A percentile compares a stretch with the other conserved stretches of the same genome.
Evolutionary conservation across 2,888 invertebrate species (phyloP).

Genomic region (Ctena decussata): DNA sequence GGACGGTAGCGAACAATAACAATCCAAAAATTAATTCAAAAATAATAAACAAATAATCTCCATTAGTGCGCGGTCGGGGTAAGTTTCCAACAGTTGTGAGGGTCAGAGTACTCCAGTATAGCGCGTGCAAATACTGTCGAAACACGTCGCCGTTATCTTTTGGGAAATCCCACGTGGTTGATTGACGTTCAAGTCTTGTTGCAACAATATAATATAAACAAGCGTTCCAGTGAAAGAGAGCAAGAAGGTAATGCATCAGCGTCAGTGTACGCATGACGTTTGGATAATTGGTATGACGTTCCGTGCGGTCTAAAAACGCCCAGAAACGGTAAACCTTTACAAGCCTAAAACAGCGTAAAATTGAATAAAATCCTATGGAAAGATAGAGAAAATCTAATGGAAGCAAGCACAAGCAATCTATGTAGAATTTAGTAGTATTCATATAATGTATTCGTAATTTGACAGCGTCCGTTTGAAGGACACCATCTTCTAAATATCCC

Average conservation of each 20-base stretch:
- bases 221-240: slow-evolving; percentile 99
- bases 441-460: slow-evolving; percentile 98
- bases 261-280: slow-evolving; percentile 91
- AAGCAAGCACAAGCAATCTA: slow-evolving; percentile 98
- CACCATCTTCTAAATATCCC: slow-evolving; percentile 98
- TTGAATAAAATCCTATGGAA: slow-evolving; percentile 97
- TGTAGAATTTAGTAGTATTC: slow-evolving; percentile 99
- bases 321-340: slow-evolving; percentile 99
- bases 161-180: slow-evolving; percentile 78
- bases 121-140: slow-evolving; percentile 98
- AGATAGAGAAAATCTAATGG: slow-evolving; percentile 99
- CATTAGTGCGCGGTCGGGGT: slow-evolving; percentile 96
- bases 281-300: slow-evolving; percentile 99
- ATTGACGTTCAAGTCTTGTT: slow-evolving; percentile 88
- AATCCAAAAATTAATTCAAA: slow-evolving; percentile 97
- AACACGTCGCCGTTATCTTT: slow-evolving; percentile 79
- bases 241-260: slow-evolving; percentile 94
- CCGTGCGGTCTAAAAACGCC: slow-evolving; percentile 99
- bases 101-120: slow-evolving; percentile 99
- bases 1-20: slow-evolving; percentile 97
- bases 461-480: slow-evolving; percentile 97
- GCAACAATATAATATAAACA: slow-evolving; percentile 96
- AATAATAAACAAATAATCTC: slow-evolving; percentile 98
- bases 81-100: slow-evolving; percentile 98
- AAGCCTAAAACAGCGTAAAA: slow-evolving; percentile 97